phyloP scores from a whole-genome alignment of 2,113 vertebrate species.

The Orcinus orca region DNA sequence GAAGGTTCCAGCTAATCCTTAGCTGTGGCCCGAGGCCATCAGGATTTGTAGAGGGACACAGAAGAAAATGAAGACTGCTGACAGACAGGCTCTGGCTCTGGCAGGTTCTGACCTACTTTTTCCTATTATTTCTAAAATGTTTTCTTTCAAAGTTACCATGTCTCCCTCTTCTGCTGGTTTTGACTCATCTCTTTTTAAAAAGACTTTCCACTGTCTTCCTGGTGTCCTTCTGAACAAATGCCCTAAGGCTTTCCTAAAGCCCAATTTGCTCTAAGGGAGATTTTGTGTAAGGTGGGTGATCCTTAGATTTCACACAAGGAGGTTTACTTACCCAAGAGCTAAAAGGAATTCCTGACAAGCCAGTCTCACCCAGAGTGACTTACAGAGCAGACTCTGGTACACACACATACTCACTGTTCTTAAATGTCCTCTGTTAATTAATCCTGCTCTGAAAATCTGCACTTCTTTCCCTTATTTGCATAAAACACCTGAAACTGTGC shows the following conservation, averaged over 20 bases:
- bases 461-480: not conserved
- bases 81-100: not conserved
- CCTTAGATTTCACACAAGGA: not conserved
- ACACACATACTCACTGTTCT: not conserved
- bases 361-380: not conserved
- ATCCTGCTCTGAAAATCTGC: not conserved
- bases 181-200: not conserved
- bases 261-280: not conserved
- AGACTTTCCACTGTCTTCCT: not conserved
- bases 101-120: slow-evolving; percentile 10
- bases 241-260: not conserved
- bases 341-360: not conserved
- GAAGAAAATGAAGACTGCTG: not conserved
- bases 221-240: not conserved
- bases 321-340: not conserved
- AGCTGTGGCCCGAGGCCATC: not conserved
- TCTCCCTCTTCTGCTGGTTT: not conserved
- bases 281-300: not conserved
- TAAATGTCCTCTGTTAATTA: not conserved
- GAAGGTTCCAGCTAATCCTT: not conserved
- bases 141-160: not conserved
- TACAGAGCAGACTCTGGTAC: not conserved
- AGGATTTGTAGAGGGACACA: not conserved
- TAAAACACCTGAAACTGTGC: not conserved
- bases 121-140: slow-evolving; percentile 29